Conservation (phyloP, 2,888 invertebrate genomes). For the Nephrotoma guestfalica region DNA sequence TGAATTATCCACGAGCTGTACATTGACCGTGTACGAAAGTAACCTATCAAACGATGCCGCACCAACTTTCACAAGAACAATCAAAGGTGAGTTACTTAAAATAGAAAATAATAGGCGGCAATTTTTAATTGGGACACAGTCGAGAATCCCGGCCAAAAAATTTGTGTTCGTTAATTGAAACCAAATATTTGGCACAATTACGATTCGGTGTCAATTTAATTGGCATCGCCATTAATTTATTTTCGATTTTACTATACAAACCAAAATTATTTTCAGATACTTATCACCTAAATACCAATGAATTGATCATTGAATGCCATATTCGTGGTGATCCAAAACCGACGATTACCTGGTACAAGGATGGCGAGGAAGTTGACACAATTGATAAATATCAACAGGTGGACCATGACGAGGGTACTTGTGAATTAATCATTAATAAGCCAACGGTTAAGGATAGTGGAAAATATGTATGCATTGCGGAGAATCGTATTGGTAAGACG, state of each 20-base stretch:
- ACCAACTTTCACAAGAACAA: conserved; percentile 57
- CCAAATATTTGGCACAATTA: neutral
- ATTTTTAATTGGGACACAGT: neutral
- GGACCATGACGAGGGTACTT: conserved; percentile 59
- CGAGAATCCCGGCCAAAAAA: neutral
- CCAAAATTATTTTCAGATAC: conserved; percentile 37
- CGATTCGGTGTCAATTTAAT: neutral
- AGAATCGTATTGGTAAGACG: conserved; percentile 55
- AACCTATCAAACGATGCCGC: conserved; percentile 42
- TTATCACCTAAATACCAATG: conserved; percentile 56
- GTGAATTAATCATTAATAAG: conserved; percentile 49
- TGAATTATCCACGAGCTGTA: conserved; percentile 50
- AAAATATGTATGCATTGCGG: conserved; percentile 60
- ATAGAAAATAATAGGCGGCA: neutral
- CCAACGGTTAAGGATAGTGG: conserved; percentile 57
- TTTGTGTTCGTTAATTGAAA: neutral
- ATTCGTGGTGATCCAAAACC: conserved; percentile 60
- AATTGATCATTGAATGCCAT: conserved; percentile 61
- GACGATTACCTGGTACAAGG: conserved; percentile 61
- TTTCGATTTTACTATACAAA: neutral
- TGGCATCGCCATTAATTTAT: conserved; percentile 1
- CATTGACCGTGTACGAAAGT: conserved; percentile 50
- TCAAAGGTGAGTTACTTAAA: conserved; percentile 41
- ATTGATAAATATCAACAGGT: conserved; percentile 47
- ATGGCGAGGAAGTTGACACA: conserved; percentile 42